These are phyloP conservation scores for Rotaria macrura DNA, from an alignment of 2,888 invertebrate genomes.

Conservation along the genomic window DNA sequence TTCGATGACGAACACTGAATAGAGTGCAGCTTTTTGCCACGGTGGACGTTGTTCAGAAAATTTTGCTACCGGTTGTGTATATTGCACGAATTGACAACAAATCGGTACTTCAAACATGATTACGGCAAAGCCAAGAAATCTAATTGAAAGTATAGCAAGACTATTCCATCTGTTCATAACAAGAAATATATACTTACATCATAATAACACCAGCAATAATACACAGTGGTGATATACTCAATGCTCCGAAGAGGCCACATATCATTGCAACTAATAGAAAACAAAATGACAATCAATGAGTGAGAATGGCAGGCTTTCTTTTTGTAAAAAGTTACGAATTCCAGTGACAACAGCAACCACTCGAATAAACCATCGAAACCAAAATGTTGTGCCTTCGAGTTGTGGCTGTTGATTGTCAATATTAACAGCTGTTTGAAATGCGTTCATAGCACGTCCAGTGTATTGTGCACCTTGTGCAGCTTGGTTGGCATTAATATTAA, in stretches of 20 bases:
- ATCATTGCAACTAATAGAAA: not conserved
- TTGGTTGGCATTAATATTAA: not conserved
- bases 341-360: not conserved
- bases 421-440: slow-evolving; percentile 3
- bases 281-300: not conserved
- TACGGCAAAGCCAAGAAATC: slow-evolving; percentile 71
- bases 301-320: not conserved
- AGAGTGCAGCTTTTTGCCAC: slow-evolving; percentile 76
- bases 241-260: not conserved
- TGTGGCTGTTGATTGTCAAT: not conserved
- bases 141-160: slow-evolving; percentile 37
- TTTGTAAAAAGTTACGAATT: not conserved
- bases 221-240: not conserved
- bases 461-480: not conserved
- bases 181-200: not conserved
- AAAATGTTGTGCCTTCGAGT: slow-evolving; percentile 8
- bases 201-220: not conserved
- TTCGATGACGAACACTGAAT: slow-evolving; percentile 64
- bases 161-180: not conserved
- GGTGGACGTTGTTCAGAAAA: slow-evolving; percentile 72
- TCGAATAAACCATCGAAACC: not conserved
- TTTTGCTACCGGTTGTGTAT: slow-evolving; percentile 71
- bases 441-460: not conserved
- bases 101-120: slow-evolving; percentile 86
- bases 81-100: slow-evolving; percentile 88